Evolutionary conservation across 2,797 vertebrate species (phyloP), one percentile per base, ranked within the genome.

Genomic region (Acrocephalus scirpaceus): DNA sequence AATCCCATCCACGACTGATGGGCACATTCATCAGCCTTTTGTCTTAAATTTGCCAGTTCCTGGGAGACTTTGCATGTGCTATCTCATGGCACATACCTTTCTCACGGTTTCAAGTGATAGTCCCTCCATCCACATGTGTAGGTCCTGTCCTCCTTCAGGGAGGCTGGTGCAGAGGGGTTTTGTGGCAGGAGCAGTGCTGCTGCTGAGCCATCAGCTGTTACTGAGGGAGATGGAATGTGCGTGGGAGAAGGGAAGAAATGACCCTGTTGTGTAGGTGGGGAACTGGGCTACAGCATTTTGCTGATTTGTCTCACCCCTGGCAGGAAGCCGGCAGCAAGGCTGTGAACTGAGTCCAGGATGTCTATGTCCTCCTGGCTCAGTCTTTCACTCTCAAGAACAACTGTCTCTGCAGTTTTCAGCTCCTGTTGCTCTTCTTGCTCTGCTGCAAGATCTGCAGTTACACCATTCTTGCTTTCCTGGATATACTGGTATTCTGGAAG

Each of bases 61-160:
- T 51, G 50, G 16, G 27, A 87, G 38, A n/a, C 13, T 44, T 65
- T 17, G 18, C 14, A 10, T 0, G 0, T 20, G 6, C 8, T 48
- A 1, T 51, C 25, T 73, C 1, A 1, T 21, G n/a, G 47, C 20
- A 36, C 8, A 1, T 36, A 11, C 0, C 0, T 65, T 74, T 77
- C 34, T n/a, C 7, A 2, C 2, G 2, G 7, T 38, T 86, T 74
- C 32, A 48, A 22, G 13, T 50, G 45, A 21, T 3, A 3, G 19
- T 58, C 66, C n/a, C 29, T 87, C 32, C 22, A 38, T 23, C 29
- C 36, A 23, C 8, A 11, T 2, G 5, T 7, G 14, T n/a, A 50
- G 38, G 38, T 40, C 50, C 45, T 11, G 9, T 36, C 2, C 13
- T 16, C 3, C 0, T 71, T 57, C 22, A 58, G 47, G 17, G 18